These are phyloP conservation scores for Scytalopus superciliaris DNA, from an alignment of 2,113 vertebrate genomes.

Conservation along the genomic window DNA sequence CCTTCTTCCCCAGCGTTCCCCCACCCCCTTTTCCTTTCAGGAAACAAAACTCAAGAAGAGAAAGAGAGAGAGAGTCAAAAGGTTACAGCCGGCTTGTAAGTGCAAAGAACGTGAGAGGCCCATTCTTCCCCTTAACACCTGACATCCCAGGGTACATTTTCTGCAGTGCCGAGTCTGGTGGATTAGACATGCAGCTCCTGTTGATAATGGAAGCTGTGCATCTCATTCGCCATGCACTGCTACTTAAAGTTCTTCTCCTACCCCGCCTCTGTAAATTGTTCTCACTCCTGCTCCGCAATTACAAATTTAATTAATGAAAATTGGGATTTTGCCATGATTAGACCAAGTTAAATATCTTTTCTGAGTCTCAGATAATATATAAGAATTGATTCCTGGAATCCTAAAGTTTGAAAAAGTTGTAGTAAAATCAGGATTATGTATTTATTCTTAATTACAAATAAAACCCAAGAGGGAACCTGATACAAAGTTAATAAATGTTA, in stretches of 20 bases:
- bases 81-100: conserved; percentile 57
- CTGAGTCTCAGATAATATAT: neutral
- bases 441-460: neutral
- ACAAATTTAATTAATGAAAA: neutral
- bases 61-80: conserved; percentile 64
- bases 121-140: conserved; percentile 68
- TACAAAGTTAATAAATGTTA: neutral
- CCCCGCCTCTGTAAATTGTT: neutral
- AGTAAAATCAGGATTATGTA: neutral
- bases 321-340: neutral
- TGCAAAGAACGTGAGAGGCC: conserved; percentile 64
- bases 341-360: neutral
- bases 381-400: neutral
- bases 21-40: conserved; percentile 58
- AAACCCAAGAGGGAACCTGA: neutral
- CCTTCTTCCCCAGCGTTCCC: neutral
- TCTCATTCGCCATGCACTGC: neutral
- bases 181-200: conserved; percentile 46
- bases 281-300: neutral
- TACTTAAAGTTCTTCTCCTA: neutral
- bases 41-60: conserved; percentile 63
- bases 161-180: neutral
- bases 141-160: conserved; percentile 57
- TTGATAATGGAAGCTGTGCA: conserved; percentile 22
- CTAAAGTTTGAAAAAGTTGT: neutral